phyloP scores from a whole-genome alignment of 2,113 vertebrate genomes.

The Ictidomys tridecemlineatus region DNA sequence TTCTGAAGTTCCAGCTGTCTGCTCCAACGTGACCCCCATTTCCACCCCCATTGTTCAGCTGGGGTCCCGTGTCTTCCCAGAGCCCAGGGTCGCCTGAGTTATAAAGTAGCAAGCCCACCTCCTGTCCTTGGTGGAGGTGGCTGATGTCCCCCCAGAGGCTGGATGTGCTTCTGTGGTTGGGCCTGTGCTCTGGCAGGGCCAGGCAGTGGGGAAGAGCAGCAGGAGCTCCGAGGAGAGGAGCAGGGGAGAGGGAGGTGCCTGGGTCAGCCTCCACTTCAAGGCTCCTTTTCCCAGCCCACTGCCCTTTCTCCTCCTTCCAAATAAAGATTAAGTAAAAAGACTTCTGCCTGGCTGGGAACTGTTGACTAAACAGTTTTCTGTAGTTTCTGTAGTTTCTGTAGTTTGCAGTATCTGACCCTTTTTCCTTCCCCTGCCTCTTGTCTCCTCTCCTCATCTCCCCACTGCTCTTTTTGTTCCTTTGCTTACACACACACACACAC shows the following conservation, averaged over 20 bases:
- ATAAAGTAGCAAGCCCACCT: too few relatives aligned
- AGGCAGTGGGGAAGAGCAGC: neutral
- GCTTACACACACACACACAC: neutral
- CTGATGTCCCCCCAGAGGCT: neutral
- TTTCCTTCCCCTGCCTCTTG: neutral
- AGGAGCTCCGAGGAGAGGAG: neutral
- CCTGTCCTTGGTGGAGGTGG: fast-evolving
- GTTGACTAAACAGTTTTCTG: too few relatives aligned
- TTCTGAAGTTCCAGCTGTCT: neutral
- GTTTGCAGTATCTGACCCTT: neutral
- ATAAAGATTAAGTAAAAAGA: neutral
- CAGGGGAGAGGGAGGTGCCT: neutral
- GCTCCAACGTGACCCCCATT: too few relatives aligned
- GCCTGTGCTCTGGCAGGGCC: neutral
- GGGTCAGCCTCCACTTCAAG: too few relatives aligned
- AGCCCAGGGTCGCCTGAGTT: neutral
- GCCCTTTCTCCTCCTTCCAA: neutral
- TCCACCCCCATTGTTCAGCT: fast-evolving
- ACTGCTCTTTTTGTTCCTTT: neutral
- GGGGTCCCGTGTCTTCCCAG: fast-evolving
- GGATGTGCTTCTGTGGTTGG: neutral
- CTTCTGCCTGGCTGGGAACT: neutral
- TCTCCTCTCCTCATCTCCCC: neutral
- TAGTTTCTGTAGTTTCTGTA: too few relatives aligned
- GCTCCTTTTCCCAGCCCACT: neutral